Base-by-base conservation (phyloP, 2,888 invertebrate species). In the Empis stercorea region DNA sequence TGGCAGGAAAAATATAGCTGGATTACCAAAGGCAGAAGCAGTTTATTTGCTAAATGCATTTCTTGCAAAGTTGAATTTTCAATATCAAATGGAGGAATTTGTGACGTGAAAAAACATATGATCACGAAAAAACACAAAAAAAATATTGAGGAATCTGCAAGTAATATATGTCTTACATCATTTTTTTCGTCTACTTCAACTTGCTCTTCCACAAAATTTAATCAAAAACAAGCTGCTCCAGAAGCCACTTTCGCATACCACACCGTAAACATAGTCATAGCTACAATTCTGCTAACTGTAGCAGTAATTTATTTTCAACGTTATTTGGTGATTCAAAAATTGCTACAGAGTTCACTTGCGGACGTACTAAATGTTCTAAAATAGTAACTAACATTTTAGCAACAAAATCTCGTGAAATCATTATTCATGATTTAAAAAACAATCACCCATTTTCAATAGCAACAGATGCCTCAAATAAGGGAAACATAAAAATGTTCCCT, bases 241-340 rank as follows among this genome's bases (percentile, higher is more conserved):
- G 46, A 49, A 27, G 43, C 46, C 11, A 45, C 32, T 43, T 46
- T 45, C 44, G 14, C 40, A 10, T 46, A 46, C 43, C 43, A 49
- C 14, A 48, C 48, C 14, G 48, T 46, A 34, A 43, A 15, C 49
- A 49, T 13, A 30, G 43, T 34, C 40, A 49, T 34, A 49, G 46
- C 34, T 49, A 46, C 14, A 34, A 39, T 16, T 43, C 46, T 2
- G 44, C 41, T 17, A 39, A 50, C 36, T 47, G 44, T 39, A 47
- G 30, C 13, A 41, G 43, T 34, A 47, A 44, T 30, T 27, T 50
- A n/a, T 47, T 39, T 14, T 45, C 43, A 39, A 10, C 20, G 27
- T 6, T 50, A 6, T 50, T 50, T 38, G 30, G 13, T 13, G 50
- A 48, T 40, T 50, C 45, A 17, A 48, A 48, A 13, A 37, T 46